Conservation (phyloP, 2,113 vertebrate genomes). For the Halcyon senegalensis region DNA sequence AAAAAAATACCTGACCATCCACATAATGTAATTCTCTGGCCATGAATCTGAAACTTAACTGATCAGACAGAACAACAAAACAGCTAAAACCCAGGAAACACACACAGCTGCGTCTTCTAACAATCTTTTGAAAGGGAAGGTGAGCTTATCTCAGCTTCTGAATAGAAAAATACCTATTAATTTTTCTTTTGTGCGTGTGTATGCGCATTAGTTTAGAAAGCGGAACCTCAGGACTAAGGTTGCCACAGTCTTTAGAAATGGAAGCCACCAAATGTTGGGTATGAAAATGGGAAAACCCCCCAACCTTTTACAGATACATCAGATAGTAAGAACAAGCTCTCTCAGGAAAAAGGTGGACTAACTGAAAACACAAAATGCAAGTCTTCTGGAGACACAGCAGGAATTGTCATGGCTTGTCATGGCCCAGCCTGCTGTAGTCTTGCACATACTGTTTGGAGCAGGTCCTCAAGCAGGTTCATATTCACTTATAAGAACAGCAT, state of each 20-base stretch:
- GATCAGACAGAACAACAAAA: not conserved
- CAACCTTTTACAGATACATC: not conserved
- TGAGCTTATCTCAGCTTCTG: not conserved
- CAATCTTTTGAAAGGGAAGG: not conserved
- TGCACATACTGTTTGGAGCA: not conserved
- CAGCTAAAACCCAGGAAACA: not conserved
- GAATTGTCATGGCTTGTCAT: not conserved
- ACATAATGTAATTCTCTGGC: not conserved
- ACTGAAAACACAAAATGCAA: not conserved
- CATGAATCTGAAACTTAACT: not conserved
- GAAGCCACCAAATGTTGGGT: not conserved
- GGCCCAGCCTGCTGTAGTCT: not conserved
- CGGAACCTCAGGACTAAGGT: not conserved
- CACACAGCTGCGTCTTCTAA: not conserved
- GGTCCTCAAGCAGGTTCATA: not conserved
- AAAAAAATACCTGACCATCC: not conserved
- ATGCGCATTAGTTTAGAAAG: not conserved
- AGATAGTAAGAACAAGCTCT: not conserved
- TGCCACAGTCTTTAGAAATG: not conserved
- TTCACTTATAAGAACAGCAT: not conserved
- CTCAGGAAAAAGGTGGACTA: not conserved
- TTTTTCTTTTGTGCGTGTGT: not conserved
- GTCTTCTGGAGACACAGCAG: not conserved
- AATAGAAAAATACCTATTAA: not conserved
- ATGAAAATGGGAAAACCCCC: accelerated